Evolutionary conservation across 2,113 vertebrate species (phyloP).

Genomic region (Potamarius usumacintae): DNA sequence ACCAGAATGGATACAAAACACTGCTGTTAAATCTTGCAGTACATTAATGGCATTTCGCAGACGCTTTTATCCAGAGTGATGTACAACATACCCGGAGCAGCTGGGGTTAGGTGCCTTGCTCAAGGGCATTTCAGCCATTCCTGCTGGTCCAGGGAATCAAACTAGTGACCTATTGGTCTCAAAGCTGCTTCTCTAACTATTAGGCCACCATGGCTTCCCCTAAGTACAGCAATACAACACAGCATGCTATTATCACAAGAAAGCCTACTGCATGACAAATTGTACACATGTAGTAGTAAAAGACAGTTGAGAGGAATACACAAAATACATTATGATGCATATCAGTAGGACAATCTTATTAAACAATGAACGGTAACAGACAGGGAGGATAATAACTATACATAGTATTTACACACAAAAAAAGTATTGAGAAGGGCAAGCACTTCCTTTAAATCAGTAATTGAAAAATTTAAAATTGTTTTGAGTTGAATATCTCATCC

Average conservation of each 20-base stretch:
- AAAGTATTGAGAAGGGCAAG: not conserved
- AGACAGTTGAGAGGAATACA: not conserved
- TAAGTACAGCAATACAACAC: not conserved
- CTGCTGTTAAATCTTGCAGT: not conserved
- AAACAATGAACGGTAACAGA: constrained; percentile 17
- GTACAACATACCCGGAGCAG: no score
- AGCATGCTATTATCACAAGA: constrained; percentile 28
- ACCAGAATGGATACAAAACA: not conserved
- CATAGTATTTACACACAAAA: constrained; percentile 49
- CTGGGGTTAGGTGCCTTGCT: no score
- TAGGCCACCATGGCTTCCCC: no score
- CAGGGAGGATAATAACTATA: constrained; percentile 21
- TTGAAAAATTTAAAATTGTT: not conserved
- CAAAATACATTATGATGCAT: constrained; percentile 13
- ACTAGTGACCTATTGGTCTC: no score
- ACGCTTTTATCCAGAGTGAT: no score
- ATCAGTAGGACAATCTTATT: constrained; percentile 25
- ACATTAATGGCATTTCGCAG: not conserved
- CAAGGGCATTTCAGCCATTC: no score
- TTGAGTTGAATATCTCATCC: no score
- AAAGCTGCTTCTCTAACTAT: no score
- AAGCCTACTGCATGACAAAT: constrained; percentile 21
- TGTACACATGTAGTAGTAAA: constrained; percentile 9
- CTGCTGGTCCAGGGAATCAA: no score
- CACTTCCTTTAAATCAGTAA: not conserved